Evolutionary conservation across 2,113 vertebrate species (phyloP), one percentile per base, ranked within the genome.

Genomic region (Triplophysa tibetana): DNA sequence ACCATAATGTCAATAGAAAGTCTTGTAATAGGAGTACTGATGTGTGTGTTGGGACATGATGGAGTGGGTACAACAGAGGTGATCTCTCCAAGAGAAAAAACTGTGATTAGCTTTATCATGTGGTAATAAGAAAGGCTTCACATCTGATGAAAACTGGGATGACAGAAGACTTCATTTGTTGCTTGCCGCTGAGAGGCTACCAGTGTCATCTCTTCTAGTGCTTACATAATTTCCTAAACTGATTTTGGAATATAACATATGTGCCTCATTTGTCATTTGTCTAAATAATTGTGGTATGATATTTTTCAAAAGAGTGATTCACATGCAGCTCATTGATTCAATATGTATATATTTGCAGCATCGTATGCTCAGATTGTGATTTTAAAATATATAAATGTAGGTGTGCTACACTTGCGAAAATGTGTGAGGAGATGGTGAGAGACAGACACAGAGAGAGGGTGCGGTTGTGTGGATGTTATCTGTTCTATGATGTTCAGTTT

Each of bases 181-280:
- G 75, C 75, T 66, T 77, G 61, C 24, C 19, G 45, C 45, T 66
- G 62, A 54, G 45, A 65, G 61, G 61, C 45, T 65, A 76, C 43
- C 74, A 45, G 62, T 77, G 45, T 66, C 73, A 75, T 75, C 45
- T 65, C 62, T 54, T 65, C 45, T 66, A 43, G 6, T 38, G 62
- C 74, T 65, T 65, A 77, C 75, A 38, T 77, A 11, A 64, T 77
- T 77, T 77, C 45, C 75, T 77, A 65, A 77, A 65, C 62, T 10
- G 23, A 63, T 62, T 75, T 52, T 65, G 16, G 17, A 54, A 54
- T 66, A 52, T 38, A 64, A 45, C 61, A 64, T 65, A 66, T 65
- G 75, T 62, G 75, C 24, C 61, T 38, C 75, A 54, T 77, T 77
- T 16, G 19, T 38, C 75, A 54, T 77, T 77, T 16, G 19, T 52